A percentile compares a stretch with the other conserved stretches of the same genome.
These are phyloP conservation scores for Riptortus pedestris DNA, from an alignment of 1,140 invertebrate genomes.

Conservation along the genomic window DNA sequence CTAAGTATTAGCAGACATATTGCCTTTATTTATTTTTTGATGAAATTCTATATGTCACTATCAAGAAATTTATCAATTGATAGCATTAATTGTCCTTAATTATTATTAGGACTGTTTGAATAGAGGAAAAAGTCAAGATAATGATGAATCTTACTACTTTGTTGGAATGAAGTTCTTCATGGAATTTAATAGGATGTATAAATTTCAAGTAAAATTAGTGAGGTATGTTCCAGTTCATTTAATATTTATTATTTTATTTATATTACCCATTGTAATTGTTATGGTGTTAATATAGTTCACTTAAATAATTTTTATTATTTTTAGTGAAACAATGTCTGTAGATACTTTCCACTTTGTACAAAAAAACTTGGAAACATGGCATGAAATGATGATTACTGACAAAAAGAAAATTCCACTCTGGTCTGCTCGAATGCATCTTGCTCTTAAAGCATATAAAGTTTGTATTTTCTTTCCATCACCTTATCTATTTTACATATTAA, in stretches of 20 bases:
- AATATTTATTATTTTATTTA: slow-evolving; percentile 17
- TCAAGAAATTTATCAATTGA: neutral
- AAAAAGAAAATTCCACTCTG: slow-evolving; percentile 76
- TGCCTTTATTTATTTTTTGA: no score
- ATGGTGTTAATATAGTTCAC: neutral
- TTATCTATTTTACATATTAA: neutral
- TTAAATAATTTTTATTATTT: slow-evolving; percentile 31
- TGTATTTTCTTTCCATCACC: slow-evolving; percentile 30
- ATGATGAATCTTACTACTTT: slow-evolving; percentile 88
- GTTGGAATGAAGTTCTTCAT: slow-evolving; percentile 93
- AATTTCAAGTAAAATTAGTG: slow-evolving; percentile 77
- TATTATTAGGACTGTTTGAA: slow-evolving; percentile 44
- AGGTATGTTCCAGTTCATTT: slow-evolving; percentile 48
- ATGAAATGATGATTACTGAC: slow-evolving; percentile 74
- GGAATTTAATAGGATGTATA: slow-evolving; percentile 84
- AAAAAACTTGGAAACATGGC: slow-evolving; percentile 78
- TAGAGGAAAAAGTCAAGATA: slow-evolving; percentile 47
- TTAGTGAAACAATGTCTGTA: slow-evolving; percentile 79
- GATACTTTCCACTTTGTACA: slow-evolving; percentile 87
- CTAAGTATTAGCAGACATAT: no score
- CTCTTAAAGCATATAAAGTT: slow-evolving; percentile 57
- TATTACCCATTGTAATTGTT: neutral
- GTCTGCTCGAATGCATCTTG: slow-evolving; percentile 74
- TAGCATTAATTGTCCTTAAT: slow-evolving; percentile 2
- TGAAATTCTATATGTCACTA: no score